A percentile compares a stretch with the other conserved stretches of the same genome.
phyloP scores from a whole-genome alignment of 2,888 invertebrate species.

The Eupithecia tripunctaria region DNA sequence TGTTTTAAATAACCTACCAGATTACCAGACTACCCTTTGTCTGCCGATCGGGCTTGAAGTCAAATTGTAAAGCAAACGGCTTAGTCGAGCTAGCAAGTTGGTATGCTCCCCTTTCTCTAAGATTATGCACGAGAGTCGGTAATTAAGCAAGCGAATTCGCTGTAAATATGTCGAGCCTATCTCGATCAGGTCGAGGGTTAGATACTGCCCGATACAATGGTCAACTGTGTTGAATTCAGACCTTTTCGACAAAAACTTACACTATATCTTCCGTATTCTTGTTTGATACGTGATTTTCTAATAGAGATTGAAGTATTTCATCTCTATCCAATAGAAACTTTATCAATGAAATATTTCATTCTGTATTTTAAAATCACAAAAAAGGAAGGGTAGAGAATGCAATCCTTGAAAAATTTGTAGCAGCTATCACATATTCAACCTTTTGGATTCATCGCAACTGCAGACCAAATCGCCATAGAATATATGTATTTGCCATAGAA shows the following conservation, averaged over 20 bases:
- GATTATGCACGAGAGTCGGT: constrained; percentile 3
- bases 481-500: too few species aligned
- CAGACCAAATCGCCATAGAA: too few species aligned
- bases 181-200: constrained; percentile 56
- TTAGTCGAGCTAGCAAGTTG: background rate
- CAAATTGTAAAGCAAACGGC: background rate
- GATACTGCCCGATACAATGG: constrained; percentile 40
- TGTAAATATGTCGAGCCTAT: constrained; percentile 47
- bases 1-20: background rate
- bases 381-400: too few species aligned
- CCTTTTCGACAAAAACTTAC: background rate
- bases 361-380: too few species aligned
- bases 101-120: constrained; percentile 8
- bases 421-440: too few species aligned
- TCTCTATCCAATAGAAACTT: too few species aligned
- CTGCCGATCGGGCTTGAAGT: background rate
- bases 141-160: constrained; percentile 50
- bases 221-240: constrained; percentile 9
- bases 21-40: background rate
- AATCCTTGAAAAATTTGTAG: too few species aligned
- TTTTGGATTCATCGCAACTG: too few species aligned
- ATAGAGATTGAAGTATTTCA: too few species aligned
- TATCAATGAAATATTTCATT: too few species aligned
- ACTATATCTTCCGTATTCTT: too few species aligned
- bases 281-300: too few species aligned